These are phyloP conservation scores for Tachyglossus aculeatus DNA, from an alignment of 2,797 vertebrate species.

Conservation along the genomic window DNA sequence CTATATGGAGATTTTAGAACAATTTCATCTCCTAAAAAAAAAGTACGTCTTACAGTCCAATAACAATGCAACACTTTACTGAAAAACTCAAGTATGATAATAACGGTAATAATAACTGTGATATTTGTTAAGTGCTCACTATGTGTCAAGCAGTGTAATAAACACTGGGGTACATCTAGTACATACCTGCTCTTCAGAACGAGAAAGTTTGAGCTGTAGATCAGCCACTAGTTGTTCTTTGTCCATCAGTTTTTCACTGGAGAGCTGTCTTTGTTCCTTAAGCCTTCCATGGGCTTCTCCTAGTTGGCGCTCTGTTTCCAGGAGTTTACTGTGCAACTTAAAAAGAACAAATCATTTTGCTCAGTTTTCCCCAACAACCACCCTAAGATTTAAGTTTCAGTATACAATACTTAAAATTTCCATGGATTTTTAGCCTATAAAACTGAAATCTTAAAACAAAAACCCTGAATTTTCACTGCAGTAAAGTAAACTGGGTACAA, in stretches of 20 bases:
- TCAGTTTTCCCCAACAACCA: neutral
- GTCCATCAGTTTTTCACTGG: slow-evolving; percentile 96
- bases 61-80: too few species aligned
- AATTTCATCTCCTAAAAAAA: too few species aligned
- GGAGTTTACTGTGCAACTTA: slow-evolving; percentile 92
- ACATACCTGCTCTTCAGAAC: slow-evolving; percentile 91
- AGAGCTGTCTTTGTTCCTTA: slow-evolving; percentile 96
- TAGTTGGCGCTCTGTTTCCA: slow-evolving; percentile 93
- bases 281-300: slow-evolving; percentile 93
- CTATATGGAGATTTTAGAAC: too few species aligned
- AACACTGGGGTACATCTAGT: too few species aligned
- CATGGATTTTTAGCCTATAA: neutral
- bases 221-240: slow-evolving; percentile 94
- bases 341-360: neutral
- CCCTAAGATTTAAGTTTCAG: neutral
- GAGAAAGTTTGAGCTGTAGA: slow-evolving; percentile 92
- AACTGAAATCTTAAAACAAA: too few species aligned
- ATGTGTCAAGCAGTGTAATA: too few species aligned
- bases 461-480: too few species aligned
- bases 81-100: too few species aligned
- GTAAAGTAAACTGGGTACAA: too few species aligned
- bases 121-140: too few species aligned
- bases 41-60: too few species aligned
- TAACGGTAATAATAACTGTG: too few species aligned
- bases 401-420: neutral